Evolutionary conservation across 2,113 vertebrate genomes (phyloP), one percentile per base, ranked within the genome.

Genomic region (Apaloderma vittatum): DNA sequence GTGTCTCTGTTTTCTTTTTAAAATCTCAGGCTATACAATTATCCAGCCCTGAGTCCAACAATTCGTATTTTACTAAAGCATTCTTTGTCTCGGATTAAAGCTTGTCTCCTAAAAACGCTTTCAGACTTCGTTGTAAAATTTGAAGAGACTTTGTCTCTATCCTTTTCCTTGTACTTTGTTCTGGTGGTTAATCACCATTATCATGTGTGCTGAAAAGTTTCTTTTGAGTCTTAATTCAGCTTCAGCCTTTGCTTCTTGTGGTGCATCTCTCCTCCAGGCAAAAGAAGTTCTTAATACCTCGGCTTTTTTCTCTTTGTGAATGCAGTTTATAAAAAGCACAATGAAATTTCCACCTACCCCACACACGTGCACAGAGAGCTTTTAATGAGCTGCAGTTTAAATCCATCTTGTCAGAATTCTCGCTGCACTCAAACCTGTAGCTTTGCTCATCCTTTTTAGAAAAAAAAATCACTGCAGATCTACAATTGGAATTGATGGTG

Each of bases 81-180:
- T 62, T 80, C 91, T 88, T 96, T 95, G 83, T 95, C 67, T 92
- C 67, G 76, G 90, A 86, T 86, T 96, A 94, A 94, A 92, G 36
- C 37, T 79, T 80, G 45, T 58, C 45, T 93, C 22, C 46, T 83
- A 40, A 82, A 73, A 92, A 79, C 70, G 58, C 58, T 92, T 93
- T 92, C 86, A 70, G 79, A 82, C 43, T 79, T 85, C 63, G 17
- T 68, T 94, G 79, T 66, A 80, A 94, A 88, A 92, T 90, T 79
- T 88, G 88, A 94, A 76, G 86, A 93, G 67, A 88, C 79, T 94
- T 94, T 62, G 34, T 67, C 43, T 86, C 72, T 90, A 55, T 80
- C 59, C 36, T 5, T 80, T 90, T 90, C 48, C 88, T 96, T 94
- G 94, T 84, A 86, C 55, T 94, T 91, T 88, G 63, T 91, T 95